Evolutionary conservation across 1,140 invertebrate species (phyloP), one percentile per base, ranked within the genome.

Genomic region (Spodoptera litura): DNA sequence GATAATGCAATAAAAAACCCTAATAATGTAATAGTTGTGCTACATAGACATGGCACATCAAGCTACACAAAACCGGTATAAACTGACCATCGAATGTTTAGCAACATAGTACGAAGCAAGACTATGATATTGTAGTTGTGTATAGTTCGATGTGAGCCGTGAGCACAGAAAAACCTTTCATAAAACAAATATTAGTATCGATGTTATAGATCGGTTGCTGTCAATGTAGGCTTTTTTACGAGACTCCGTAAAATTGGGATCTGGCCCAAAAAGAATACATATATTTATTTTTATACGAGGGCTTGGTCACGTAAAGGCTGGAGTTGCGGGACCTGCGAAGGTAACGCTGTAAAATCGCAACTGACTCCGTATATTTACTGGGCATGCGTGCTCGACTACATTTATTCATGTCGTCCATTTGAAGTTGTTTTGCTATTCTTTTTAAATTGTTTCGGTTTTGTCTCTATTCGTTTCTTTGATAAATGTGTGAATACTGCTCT

Each of bases 131-230:
- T 0, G 1, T 31, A 5, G 31, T 31, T 31, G 4, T 31, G 31
- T 31, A 31, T 5, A 31, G 4, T 5, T 31, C 31, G 31, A 31
- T 31, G 31, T 31, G 31, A 4, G 31, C 4, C 4, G 31, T 31
- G 31, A 2, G 31, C 4, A 31, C 31, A 31, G 31, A 61, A 51
- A 78, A 58, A 70, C 72, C 72, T 70, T 71, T 70, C 72, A 76
- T 80, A 76, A 76, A 80, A 76, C 79, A 80, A 79, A 79, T 79
- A 79, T 79, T 79, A 79, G 59, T 73, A 79, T 79, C 58, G 68
- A 80, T 72, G 79, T 80, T 72, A 71, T 71, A 77, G 66, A 77
- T 80, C 64, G 73, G 64, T 55, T 53, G 55, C 58, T 78, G 80
- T 81, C 80, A 68, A 59, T 75, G 62, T 64, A 49, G 52, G 25